Conservation (phyloP, 2,113 vertebrate species). For the Heloderma charlesbogerti region DNA sequence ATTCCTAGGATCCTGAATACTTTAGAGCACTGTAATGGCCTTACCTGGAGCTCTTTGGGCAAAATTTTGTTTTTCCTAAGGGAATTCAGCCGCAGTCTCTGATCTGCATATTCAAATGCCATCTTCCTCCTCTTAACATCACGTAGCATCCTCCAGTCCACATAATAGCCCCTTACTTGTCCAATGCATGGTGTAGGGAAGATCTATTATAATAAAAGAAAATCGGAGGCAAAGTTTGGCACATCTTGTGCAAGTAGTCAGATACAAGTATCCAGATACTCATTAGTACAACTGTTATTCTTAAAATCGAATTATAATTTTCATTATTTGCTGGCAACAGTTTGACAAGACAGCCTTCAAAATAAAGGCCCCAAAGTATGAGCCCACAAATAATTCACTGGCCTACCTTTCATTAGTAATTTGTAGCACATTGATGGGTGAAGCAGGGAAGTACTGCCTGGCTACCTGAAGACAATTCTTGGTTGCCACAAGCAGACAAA, state of each 20-base stretch:
- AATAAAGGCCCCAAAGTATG: neutral
- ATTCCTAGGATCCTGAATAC: neutral
- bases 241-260: neutral
- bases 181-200: conserved; percentile 50
- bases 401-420: neutral
- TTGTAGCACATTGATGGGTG: neutral
- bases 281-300: neutral
- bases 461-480: neutral
- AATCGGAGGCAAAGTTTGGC: neutral
- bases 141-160: conserved; percentile 94
- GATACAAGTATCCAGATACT: neutral
- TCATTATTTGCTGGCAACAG: neutral
- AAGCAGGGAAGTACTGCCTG: neutral
- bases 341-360: neutral
- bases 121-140: conserved; percentile 92
- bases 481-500: neutral
- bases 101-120: conserved; percentile 89
- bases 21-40: neutral
- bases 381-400: neutral
- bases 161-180: conserved; percentile 86
- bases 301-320: neutral
- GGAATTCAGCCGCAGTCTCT: conserved; percentile 91
- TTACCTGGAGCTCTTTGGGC: conserved; percentile 93
- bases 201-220: conserved; percentile 3
- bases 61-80: conserved; percentile 93